Conservation (phyloP, 2,797 vertebrate genomes). For the Sparidentex hasta region DNA sequence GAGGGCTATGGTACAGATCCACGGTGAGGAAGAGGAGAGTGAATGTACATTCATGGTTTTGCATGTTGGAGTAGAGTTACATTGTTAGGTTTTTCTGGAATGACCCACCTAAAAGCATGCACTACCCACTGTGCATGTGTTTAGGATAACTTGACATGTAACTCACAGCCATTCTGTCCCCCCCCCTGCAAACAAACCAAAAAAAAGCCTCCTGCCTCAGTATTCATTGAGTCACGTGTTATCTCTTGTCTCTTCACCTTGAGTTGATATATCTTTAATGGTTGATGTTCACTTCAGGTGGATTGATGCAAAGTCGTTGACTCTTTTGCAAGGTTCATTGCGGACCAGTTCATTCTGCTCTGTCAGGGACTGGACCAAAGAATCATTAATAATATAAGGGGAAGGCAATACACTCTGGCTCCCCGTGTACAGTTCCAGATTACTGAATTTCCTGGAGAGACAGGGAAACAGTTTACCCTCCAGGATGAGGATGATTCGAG, state of each 20-base stretch:
- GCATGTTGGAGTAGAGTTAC: neutral
- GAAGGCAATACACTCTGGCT: conserved; percentile 69
- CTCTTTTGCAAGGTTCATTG: conserved; percentile 76
- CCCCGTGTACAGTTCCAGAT: conserved; percentile 39
- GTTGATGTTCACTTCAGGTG: conserved; percentile 58
- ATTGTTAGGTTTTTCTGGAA: neutral
- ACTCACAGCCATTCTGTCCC: neutral
- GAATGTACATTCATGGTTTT: neutral
- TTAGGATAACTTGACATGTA: conserved; percentile 8
- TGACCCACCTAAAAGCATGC: neutral
- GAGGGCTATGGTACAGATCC: conserved; percentile 31
- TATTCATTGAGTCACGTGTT: conserved; percentile 55
- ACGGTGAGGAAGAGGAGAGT: conserved; percentile 9
- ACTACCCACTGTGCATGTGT: neutral
- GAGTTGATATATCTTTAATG: conserved; percentile 71
- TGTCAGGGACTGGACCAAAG: conserved; percentile 59
- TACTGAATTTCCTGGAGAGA: conserved; percentile 24
- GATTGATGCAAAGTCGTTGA: conserved; percentile 79
- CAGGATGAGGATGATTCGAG: conserved; percentile 12
- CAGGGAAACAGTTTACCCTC: conserved; percentile 13
- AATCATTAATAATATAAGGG: conserved; percentile 75
- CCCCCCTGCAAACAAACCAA: conserved; percentile 5
- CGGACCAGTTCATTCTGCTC: conserved; percentile 70
- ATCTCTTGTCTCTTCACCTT: conserved; percentile 68
- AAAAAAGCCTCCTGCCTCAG: conserved; percentile 9